These are phyloP conservation scores for Philaethria dido DNA, from an alignment of 2,888 invertebrate species.

Conservation along the genomic window DNA sequence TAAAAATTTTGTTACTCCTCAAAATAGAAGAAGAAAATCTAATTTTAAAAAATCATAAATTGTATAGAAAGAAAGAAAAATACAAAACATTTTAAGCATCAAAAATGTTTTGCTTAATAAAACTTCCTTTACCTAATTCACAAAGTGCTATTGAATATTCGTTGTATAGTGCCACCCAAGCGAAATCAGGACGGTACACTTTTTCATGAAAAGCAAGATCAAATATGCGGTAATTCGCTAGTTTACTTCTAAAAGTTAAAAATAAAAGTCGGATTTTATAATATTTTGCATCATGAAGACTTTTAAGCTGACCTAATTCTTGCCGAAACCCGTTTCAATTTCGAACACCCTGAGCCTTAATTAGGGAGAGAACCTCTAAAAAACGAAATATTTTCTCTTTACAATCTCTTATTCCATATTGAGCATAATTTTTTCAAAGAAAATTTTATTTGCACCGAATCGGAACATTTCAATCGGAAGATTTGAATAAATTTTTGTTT, in stretches of 20 bases:
- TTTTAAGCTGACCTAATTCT: conserved; percentile 65
- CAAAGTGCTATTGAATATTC: conserved; percentile 8
- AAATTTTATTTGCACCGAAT: conserved; percentile 34
- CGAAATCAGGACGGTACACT: background rate
- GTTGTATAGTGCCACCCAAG: background rate
- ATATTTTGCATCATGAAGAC: conserved; percentile 77
- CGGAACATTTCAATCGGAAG: conserved; percentile 61
- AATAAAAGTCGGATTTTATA: background rate
- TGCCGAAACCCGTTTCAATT: conserved; percentile 42
- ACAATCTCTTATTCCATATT: conserved; percentile 54
- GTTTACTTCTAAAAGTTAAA: background rate
- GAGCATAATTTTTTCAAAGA: conserved; percentile 52
- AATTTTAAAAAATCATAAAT: background rate
- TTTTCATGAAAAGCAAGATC: background rate
- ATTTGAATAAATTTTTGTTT: conserved; percentile 57
- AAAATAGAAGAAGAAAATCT: background rate
- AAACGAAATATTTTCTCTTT: conserved; percentile 32
- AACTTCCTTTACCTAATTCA: background rate
- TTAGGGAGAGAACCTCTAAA: conserved; percentile 38
- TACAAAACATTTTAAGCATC: background rate
- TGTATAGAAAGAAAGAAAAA: background rate
- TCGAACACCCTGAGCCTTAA: conserved; percentile 48
- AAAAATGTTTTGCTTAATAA: background rate
- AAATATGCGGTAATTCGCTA: conserved; percentile 1
- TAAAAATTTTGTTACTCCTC: background rate